Evolutionary conservation across 64 coral and sea anemone genomes (phyloP), one percentile per base, ranked within the genome.

Genomic region (Dendrophyllia cribrosa): DNA sequence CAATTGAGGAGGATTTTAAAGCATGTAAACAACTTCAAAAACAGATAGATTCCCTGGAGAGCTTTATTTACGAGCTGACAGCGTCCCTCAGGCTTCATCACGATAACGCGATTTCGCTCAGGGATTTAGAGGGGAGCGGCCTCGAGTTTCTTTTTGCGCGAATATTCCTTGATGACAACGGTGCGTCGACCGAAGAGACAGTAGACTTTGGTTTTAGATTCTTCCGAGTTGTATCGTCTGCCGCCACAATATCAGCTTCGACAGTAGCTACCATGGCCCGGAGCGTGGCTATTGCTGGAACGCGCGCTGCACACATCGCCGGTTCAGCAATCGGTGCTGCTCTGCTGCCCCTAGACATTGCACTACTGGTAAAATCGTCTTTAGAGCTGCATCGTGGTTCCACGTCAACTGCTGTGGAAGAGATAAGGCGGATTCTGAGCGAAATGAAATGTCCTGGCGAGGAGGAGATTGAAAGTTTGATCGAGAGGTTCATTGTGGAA

Each of bases 321-420:
- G 88, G 88, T 8, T 90, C 77, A 6, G 63, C 58, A 0, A 19
- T 90, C 13, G 59, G 88, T 25, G 74, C 77, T 15, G 75, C 74
- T 6, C 59, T 79, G 11, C 23, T 90, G 21, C 88, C 88, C 4
- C 9, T 90, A 21, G 88, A 90, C 51, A 68, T 90, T 1, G 51
- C 46, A 4, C 63, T 78, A 0, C 74, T 90, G 0, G 88, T 90
- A 16, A 70, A 14, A 45, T 79, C 88, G 2, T 90, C 88, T 52
- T 55, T 90, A 16, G 49, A 79, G 10, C 62, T 90, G 12, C 74
- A 90, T 55, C 45, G 63, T 51, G 88, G 88, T 47, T 78, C 75
- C 21, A 75, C 71, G 10, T 90, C 88, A 0, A 65, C 66, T 19
- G 75, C 75, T 19, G 88, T 78, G 75, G 44, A 77, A 15, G 74